A percentile compares a stretch with the other conserved stretches of the same genome.
Conservation (phyloP, 92 coral and sea anemone species). For the Scolanthus callimorphus region DNA sequence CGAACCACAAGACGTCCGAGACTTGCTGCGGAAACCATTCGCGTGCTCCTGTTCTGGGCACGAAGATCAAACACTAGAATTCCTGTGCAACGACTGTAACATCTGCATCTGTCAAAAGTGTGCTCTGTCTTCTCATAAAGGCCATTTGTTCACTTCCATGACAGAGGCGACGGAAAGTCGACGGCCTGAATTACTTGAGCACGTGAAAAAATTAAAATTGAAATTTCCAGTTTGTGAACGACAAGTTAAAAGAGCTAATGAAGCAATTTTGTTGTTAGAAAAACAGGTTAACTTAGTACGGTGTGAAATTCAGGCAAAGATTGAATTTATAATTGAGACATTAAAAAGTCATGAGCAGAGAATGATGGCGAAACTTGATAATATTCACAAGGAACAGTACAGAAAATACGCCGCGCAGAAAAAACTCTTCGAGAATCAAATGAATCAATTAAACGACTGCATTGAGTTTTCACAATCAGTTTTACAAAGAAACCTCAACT, state of each 20-base stretch:
- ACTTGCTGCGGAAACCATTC: slow-evolving; percentile 29
- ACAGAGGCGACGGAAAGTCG: slow-evolving; percentile 16
- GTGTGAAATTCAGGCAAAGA: slow-evolving; percentile 23
- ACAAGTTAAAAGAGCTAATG: slow-evolving; percentile 24
- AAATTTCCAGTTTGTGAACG: slow-evolving; percentile 27
- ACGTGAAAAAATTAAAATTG: slow-evolving; percentile 9
- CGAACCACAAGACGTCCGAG: slow-evolving; percentile 22
- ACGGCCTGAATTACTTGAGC: slow-evolving; percentile 9
- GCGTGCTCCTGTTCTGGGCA: slow-evolving; percentile 10
- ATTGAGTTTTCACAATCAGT: slow-evolving; percentile 23
- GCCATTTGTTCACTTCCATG: slow-evolving; percentile 15
- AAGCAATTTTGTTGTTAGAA: slow-evolving; percentile 12
- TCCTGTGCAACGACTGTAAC: slow-evolving; percentile 39
- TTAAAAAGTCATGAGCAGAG: slow-evolving; percentile 37
- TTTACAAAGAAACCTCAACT: slow-evolving; percentile 23
- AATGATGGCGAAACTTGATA: slow-evolving; percentile 37
- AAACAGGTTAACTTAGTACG: slow-evolving; percentile 19
- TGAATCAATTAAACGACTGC: slow-evolving; percentile 20
- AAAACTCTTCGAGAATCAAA: slow-evolving; percentile 15
- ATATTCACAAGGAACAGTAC: slow-evolving; percentile 30
- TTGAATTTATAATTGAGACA: slow-evolving; percentile 27
- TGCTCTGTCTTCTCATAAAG: slow-evolving; percentile 22
- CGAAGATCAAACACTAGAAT: slow-evolving; percentile 26
- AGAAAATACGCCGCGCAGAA: slow-evolving; percentile 25
- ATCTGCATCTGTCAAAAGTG: slow-evolving; percentile 35